These are phyloP conservation scores for Peromyscus attwateri DNA, from an alignment of 2,797 vertebrate species.

Conservation along the genomic window DNA sequence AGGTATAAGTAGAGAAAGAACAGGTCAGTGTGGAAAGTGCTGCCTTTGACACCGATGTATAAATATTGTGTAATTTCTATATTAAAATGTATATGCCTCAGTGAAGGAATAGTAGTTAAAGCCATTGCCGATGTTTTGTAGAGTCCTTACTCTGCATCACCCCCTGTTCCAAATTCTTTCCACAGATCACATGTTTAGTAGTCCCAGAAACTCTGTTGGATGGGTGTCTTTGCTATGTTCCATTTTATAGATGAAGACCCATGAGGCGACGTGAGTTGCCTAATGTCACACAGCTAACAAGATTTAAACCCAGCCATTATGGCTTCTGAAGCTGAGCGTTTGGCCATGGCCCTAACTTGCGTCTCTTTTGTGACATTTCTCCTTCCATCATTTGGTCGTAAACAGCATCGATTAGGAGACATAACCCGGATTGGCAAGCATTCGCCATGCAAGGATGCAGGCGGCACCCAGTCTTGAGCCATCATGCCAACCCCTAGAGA, in stretches of 20 bases:
- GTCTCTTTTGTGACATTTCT: background rate
- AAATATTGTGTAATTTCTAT: background rate
- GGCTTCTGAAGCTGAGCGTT: background rate
- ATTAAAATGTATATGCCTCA: background rate
- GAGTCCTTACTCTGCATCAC: background rate
- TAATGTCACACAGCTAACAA: background rate
- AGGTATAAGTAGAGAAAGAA: background rate
- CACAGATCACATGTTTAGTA: background rate
- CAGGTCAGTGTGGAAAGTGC: background rate
- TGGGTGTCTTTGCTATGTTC: background rate
- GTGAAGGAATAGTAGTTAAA: background rate
- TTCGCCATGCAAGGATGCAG: background rate
- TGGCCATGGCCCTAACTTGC: background rate
- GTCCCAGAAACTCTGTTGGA: background rate
- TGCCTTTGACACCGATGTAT: background rate
- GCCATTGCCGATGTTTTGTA: background rate
- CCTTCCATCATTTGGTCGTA: background rate
- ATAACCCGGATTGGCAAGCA: background rate
- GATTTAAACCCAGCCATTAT: background rate
- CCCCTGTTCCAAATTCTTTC: constrained; percentile 21
- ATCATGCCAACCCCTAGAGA: background rate
- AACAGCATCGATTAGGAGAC: background rate
- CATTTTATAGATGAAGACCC: constrained; percentile 9
- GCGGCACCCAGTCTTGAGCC: background rate
- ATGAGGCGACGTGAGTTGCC: background rate